phyloP scores from a whole-genome alignment of 2,888 invertebrate species.

The Scaptodrosophila latifasciaeformis region DNA sequence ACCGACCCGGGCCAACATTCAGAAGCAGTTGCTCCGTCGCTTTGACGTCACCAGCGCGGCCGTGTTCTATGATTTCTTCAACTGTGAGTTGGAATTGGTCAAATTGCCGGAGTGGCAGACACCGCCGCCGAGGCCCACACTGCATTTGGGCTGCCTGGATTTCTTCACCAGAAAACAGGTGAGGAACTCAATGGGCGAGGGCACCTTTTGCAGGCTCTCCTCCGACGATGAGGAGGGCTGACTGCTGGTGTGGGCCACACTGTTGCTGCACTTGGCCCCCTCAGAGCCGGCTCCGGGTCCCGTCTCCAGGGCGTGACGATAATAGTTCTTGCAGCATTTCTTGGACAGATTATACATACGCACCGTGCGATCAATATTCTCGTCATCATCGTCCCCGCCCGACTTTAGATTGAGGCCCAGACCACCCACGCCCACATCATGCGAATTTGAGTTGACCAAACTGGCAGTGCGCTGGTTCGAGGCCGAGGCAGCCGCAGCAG shows the following conservation, averaged over 20 bases:
- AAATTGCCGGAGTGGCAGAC: slow-evolving; percentile 14
- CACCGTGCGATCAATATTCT: slow-evolving; percentile 71
- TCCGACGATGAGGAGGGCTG: slow-evolving; percentile 68
- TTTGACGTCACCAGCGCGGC: slow-evolving; percentile 54
- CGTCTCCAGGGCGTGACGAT: slow-evolving; percentile 59
- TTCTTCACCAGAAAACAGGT: slow-evolving; percentile 73
- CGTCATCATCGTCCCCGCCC: slow-evolving; percentile 60
- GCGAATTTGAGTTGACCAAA: slow-evolving; percentile 51
- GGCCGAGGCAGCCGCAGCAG: slow-evolving; percentile 29
- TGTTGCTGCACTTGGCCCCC: slow-evolving; percentile 43
- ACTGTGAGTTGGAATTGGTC: slow-evolving; percentile 18
- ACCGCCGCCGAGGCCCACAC: no score
- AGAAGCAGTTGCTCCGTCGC: slow-evolving; percentile 59
- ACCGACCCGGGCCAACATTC: slow-evolving; percentile 64
- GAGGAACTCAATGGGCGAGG: slow-evolving; percentile 72
- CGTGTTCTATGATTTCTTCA: slow-evolving; percentile 69
- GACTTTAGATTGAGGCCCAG: slow-evolving; percentile 50
- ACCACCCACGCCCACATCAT: slow-evolving; percentile 52
- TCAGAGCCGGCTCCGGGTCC: slow-evolving; percentile 43
- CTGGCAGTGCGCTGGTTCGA: neutral
- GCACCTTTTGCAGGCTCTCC: slow-evolving; percentile 72
- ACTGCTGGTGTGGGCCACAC: slow-evolving; percentile 21
- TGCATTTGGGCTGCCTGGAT: slow-evolving; percentile 61
- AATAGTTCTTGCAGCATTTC: slow-evolving; percentile 73
- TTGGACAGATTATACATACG: slow-evolving; percentile 73